A percentile compares a stretch with the other conserved stretches of the same genome.
These are phyloP conservation scores for Clarias laeviceps DNA, from an alignment of 2,797 vertebrate genomes.

Conservation along the genomic window DNA sequence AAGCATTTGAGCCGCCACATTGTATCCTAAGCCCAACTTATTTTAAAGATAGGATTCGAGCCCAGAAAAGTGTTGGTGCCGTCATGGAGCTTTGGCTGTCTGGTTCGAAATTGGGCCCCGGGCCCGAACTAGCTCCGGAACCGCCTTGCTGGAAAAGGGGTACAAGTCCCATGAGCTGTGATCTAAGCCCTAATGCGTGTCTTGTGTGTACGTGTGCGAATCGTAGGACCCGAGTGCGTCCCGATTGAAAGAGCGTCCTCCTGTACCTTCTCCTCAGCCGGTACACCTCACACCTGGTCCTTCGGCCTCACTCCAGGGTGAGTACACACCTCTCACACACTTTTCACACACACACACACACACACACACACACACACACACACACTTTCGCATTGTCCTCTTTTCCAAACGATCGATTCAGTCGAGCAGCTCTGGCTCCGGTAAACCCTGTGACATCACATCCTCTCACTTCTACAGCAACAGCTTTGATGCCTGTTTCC, in stretches of 20 bases:
- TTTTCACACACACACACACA: no score
- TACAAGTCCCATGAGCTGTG: not conserved
- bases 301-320: slow-evolving; percentile 64
- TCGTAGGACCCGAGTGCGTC: slow-evolving; percentile 78
- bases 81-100: no score
- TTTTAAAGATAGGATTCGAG: no score
- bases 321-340: slow-evolving; percentile 5
- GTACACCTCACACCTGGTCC: slow-evolving; percentile 67
- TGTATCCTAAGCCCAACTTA: no score
- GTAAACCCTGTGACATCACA: slow-evolving; percentile 45
- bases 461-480: slow-evolving; percentile 70
- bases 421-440: not conserved
- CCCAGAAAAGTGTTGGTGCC: no score
- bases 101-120: no score
- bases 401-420: not conserved
- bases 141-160: no score
- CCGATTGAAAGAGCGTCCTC: slow-evolving; percentile 67
- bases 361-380: not conserved
- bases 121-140: no score
- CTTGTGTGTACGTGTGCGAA: not conserved
- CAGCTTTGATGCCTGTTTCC: slow-evolving; percentile 81
- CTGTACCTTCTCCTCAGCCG: slow-evolving; percentile 64
- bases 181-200: not conserved
- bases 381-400: not conserved
- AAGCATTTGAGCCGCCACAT: no score